Conservation (phyloP, 2,888 invertebrate genomes). For the Bedellia somnulentella region DNA sequence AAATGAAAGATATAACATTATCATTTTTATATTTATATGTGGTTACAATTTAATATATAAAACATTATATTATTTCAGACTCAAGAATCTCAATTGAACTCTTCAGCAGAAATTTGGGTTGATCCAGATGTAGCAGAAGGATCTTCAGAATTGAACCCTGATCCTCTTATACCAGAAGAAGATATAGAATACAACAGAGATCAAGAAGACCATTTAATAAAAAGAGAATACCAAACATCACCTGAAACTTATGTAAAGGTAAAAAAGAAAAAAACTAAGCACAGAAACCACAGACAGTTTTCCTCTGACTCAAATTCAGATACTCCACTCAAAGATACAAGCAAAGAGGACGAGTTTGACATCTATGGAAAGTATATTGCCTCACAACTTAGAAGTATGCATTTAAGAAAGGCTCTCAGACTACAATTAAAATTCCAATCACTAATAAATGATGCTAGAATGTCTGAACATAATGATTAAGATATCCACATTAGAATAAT, state of each 20-base stretch:
- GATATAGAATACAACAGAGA: conserved; percentile 21
- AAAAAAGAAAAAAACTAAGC: conserved; percentile 28
- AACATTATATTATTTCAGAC: too few relatives aligned
- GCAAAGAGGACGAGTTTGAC: conserved; percentile 44
- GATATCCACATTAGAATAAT: too few relatives aligned
- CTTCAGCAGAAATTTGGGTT: too few relatives aligned
- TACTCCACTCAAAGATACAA: not conserved
- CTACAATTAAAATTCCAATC: conserved; percentile 42
- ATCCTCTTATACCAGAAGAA: conserved; percentile 27
- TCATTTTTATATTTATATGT: too few relatives aligned
- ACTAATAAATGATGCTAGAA: conserved; percentile 37
- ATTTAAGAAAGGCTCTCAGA: conserved; percentile 31
- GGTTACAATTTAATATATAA: too few relatives aligned
- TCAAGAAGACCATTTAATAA: conserved; percentile 14
- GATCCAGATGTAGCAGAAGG: too few relatives aligned
- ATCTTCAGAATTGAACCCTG: conserved; percentile 22
- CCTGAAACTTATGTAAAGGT: conserved; percentile 17
- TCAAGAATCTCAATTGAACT: too few relatives aligned
- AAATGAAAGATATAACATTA: too few relatives aligned
- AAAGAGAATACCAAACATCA: conserved; percentile 14
- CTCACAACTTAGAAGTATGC: conserved; percentile 39
- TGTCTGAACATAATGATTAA: conserved; percentile 23
- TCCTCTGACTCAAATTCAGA: not conserved
- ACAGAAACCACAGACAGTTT: conserved; percentile 14
- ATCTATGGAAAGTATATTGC: conserved; percentile 48